Conservation (phyloP, 2,888 invertebrate genomes). For the Andrena camellia region DNA sequence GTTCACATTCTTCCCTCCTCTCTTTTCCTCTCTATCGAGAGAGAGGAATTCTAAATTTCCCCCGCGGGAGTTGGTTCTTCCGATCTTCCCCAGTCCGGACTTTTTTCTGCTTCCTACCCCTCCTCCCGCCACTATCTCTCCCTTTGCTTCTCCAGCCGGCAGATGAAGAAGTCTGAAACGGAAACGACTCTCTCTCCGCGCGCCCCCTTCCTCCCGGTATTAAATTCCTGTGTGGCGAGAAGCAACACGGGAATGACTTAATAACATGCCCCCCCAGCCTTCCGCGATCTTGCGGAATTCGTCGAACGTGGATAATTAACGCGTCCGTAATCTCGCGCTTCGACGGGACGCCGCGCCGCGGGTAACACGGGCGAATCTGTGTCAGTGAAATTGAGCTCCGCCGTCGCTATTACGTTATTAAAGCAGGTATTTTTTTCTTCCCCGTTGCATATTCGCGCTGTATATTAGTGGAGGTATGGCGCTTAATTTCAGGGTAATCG, state of each 20-base stretch:
- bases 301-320: constrained; percentile 32
- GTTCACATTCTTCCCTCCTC: not conserved
- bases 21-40: not conserved
- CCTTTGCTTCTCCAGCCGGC: not conserved
- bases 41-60: constrained; percentile 54
- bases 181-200: constrained; percentile 34
- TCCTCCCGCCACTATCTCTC: not conserved
- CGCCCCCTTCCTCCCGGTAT: constrained; percentile 25
- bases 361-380: no score
- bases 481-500: constrained; percentile 13
- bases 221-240: constrained; percentile 54
- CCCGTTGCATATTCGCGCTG: not conserved
- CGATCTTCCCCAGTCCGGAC: constrained; percentile 31
- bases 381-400: not conserved
- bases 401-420: not conserved
- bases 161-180: constrained; percentile 25
- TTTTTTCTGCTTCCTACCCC: constrained; percentile 3
- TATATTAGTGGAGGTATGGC: not conserved
- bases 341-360: no score
- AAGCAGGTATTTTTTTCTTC: not conserved
- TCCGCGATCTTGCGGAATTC: not conserved
- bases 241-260: constrained; percentile 20
- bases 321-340: not conserved
- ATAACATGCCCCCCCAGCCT: not conserved
- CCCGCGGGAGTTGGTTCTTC: constrained; percentile 43